Base-by-base conservation (phyloP, 2,888 invertebrate genomes). In the Thereva nobilitata region DNA sequence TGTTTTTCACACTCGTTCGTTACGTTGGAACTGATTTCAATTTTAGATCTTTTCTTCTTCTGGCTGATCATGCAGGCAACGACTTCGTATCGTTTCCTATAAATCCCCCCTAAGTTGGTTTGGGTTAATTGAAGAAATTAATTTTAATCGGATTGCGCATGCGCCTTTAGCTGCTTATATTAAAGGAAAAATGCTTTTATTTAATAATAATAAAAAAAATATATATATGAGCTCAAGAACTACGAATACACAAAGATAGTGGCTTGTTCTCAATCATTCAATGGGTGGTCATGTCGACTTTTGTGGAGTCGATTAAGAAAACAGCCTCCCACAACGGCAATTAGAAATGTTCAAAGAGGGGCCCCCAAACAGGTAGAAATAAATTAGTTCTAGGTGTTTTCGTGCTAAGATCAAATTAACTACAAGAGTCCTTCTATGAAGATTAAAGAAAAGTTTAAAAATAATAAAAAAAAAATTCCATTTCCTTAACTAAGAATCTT, bases 111-210 rank as follows among this genome's bases (percentile, higher is more conserved):
- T 41, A n/a, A 56, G 4, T 44, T 35, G n/a, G 42, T 8, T 9
- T 23, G 12, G 56, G 34, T 56, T 56, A 56, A 56, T 56, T 56
- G 56, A 56, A 56, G 44, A 56, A 56, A 44, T 56, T 42, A 56
- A 56, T 44, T 41, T 56, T 56, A 56, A 56, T 56, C 56, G 56
- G 56, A 56, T 56, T 44, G 56, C 56, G 56, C 56, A 56, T 56
- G 56, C 56, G 34, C 23, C 56, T 12, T 4, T 44, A 35, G 8
- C n/a, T 44, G 23, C 23, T 23, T 23, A 23, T 23, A 1, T 1
- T 23, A 2, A 23, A 23, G 23, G 23, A 23, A 23, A 23, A 23
- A 23, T 23, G 23, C 1, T 23, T 23, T 23, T 23, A 23, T 23
- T 23, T 23, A 23, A 23, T 23, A 23, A 23, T 23, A 23, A 23